Evolutionary conservation across 1,140 invertebrate genomes (phyloP).

Genomic region (Conus betulinus): DNA sequence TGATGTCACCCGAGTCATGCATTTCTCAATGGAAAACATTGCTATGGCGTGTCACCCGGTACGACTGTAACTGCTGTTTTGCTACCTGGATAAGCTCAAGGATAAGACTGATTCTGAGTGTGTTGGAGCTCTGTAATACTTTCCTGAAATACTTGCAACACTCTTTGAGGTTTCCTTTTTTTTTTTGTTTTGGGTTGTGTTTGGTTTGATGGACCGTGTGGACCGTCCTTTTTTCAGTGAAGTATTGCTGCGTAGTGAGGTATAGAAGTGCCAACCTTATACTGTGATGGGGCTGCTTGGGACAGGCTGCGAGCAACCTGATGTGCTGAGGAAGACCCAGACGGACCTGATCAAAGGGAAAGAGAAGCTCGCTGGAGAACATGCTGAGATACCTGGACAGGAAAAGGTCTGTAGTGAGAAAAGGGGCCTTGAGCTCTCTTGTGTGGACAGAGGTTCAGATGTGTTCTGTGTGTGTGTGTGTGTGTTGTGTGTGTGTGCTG

Average conservation of each 20-base stretch:
- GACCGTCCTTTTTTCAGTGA: too few species aligned
- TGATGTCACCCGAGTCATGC: too few species aligned
- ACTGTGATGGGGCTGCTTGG: constrained; percentile 22
- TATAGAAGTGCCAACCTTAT: too few species aligned
- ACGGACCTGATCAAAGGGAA: constrained; percentile 92
- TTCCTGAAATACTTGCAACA: too few species aligned
- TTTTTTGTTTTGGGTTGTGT: background rate
- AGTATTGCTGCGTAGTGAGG: too few species aligned
- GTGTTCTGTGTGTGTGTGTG: background rate
- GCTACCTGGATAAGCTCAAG: too few species aligned
- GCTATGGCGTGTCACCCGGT: too few species aligned
- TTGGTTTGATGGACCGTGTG: background rate
- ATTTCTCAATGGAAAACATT: too few species aligned
- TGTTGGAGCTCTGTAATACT: too few species aligned
- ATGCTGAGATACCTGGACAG: constrained; percentile 87
- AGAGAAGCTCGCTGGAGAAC: constrained; percentile 86
- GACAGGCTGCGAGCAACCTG: constrained; percentile 92
- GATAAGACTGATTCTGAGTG: too few species aligned
- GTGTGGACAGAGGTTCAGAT: background rate
- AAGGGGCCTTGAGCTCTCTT: background rate
- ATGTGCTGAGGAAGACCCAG: constrained; percentile 91
- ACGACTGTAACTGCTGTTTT: too few species aligned
- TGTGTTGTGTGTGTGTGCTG: background rate
- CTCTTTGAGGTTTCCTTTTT: background rate
- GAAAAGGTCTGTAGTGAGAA: constrained; percentile 82